A percentile compares a stretch with the other conserved stretches of the same genome.
These are phyloP conservation scores for Carduelis carduelis DNA, from an alignment of 2,797 vertebrate genomes.

Conservation along the genomic window DNA sequence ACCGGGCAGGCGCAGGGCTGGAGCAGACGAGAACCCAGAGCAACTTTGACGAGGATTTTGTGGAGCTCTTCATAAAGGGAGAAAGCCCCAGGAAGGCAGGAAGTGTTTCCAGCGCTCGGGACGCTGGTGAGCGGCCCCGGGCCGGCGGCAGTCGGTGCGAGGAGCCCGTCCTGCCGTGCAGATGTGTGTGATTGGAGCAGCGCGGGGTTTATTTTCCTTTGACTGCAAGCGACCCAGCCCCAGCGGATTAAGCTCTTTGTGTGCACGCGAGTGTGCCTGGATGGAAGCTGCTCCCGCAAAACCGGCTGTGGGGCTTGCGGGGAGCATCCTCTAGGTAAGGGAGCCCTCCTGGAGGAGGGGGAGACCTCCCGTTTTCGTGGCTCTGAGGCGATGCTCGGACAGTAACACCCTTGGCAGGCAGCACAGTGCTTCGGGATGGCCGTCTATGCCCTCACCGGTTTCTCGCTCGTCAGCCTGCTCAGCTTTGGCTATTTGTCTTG, in stretches of 20 bases:
- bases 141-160: not conserved
- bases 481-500: conserved; percentile 94
- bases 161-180: conserved; percentile 32
- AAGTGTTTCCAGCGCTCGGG: not conserved
- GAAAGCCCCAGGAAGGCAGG: not conserved
- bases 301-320: not conserved
- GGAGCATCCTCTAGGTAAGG: not conserved
- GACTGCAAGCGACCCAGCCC: conserved; percentile 11
- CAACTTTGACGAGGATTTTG: not conserved
- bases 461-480: conserved; percentile 92
- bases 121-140: not conserved
- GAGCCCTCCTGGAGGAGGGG: not conserved
- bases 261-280: not conserved
- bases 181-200: conserved; percentile 25
- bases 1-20: not conserved
- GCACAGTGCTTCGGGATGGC: conserved; percentile 70
- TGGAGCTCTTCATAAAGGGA: not conserved
- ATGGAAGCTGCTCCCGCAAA: not conserved
- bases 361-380: not conserved
- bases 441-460: conserved; percentile 85
- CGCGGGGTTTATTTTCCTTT: conserved; percentile 6
- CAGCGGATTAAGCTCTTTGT: conserved; percentile 21
- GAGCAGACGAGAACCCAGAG: not conserved
- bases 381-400: not conserved
- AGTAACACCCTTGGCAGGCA: not conserved